Base-by-base conservation (phyloP, 2,113 vertebrate genomes). In the Struthio camelus region DNA sequence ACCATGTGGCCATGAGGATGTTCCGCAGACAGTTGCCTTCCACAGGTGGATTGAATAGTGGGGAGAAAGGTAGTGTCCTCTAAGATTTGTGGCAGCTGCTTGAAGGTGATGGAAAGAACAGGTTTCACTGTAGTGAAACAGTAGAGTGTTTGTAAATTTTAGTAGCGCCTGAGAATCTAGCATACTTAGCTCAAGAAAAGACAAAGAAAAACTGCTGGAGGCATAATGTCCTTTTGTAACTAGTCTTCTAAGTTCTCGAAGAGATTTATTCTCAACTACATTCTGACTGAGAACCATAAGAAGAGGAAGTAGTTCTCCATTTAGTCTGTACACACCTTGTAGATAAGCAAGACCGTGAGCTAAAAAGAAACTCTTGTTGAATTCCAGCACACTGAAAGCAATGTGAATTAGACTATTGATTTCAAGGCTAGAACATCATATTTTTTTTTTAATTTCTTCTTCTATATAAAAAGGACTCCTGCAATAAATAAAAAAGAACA, bases 151-250 rank as follows among this genome's bases (percentile, higher is more conserved):
- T 71, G 46, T 64, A 61, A 86, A 78, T 75, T 86, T 51, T 59
- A 51, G 44, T 0, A 0, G 8, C 24, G 25, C n/a, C 0, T 1
- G 4, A 76, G 48, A 30, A 42, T 36, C 40, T 89, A 62, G 9
- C 65, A 30, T 82, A 18, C 48, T 87, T 58, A 62, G n/a, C 56
- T 61, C 40, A 54, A 85, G 62, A 10, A 48, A 72, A 69, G 3
- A 14, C 66, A n/a, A 86, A 27, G 20, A 30, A 25, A 56, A 44
- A 54, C 87, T 83, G 54, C 69, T 83, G 71, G 69, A 71, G 78
- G 32, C 48, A 73, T 65, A 89, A 62, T 66, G 53, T 40, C 34
- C 9, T 62, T 94, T 80, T 23, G 25, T 66, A 65, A 7, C n/a
- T 85, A 61, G 9, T 38, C 28, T 54, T 80, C 54, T 58, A 38